A percentile compares a stretch with the other conserved stretches of the same genome.
Conservation (phyloP, 2,113 vertebrate species). For the Gambusia holbrooki region DNA sequence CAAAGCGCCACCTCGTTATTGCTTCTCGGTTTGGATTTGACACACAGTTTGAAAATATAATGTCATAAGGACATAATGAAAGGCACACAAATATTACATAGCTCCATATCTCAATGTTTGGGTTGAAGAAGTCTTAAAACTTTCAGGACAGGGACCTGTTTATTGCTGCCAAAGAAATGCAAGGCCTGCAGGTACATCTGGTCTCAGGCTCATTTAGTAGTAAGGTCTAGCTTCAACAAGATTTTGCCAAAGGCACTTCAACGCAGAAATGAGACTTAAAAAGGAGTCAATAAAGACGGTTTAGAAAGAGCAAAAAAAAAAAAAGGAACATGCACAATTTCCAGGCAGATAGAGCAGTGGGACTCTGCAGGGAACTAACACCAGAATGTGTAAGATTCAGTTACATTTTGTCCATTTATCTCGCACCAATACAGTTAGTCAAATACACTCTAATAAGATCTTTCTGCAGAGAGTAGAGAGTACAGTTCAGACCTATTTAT, state of each 20-base stretch:
- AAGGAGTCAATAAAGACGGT: slow-evolving; percentile 67
- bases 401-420: not conserved
- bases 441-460: too few species aligned
- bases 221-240: slow-evolving; percentile 63
- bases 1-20: not conserved
- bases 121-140: slow-evolving; percentile 17
- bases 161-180: slow-evolving; percentile 55
- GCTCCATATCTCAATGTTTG: not conserved
- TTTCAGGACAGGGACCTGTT: slow-evolving; percentile 5
- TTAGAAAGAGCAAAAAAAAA: slow-evolving; percentile 33
- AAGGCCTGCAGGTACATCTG: slow-evolving; percentile 46
- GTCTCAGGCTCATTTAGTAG: slow-evolving; percentile 56
- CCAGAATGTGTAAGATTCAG: not conserved
- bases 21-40: not conserved
- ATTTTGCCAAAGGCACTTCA: slow-evolving; percentile 71
- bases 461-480: too few species aligned
- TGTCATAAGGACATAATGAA: too few species aligned
- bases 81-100: too few species aligned
- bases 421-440: too few species aligned
- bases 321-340: slow-evolving; percentile 41
- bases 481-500: too few species aligned
- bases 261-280: slow-evolving; percentile 54
- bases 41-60: too few species aligned
- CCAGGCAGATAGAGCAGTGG: slow-evolving; percentile 34
- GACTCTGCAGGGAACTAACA: slow-evolving; percentile 4